phyloP scores from a whole-genome alignment of 2,888 invertebrate species.

The Hydropsyche betteni region DNA sequence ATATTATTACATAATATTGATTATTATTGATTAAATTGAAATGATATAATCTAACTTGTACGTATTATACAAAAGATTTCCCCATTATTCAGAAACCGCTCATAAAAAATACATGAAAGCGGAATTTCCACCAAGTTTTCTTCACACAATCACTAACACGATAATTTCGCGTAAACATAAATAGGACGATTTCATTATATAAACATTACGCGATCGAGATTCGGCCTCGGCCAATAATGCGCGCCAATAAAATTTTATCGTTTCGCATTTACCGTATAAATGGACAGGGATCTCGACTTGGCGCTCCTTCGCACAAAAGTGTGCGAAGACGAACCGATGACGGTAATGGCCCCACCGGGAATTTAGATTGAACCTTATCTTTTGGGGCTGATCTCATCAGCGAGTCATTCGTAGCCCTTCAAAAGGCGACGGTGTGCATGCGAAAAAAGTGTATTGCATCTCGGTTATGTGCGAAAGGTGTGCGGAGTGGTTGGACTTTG shows the following conservation, averaged over 20 bases:
- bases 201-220: constrained; percentile 37
- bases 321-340: constrained; percentile 37
- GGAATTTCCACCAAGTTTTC: neutral
- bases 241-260: constrained; percentile 38
- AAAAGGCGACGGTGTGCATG: too few species aligned
- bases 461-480: too few species aligned
- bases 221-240: constrained; percentile 35
- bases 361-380: constrained; percentile 47
- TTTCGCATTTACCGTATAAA: constrained; percentile 38
- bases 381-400: constrained; percentile 42
- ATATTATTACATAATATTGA: too few species aligned
- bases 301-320: constrained; percentile 34
- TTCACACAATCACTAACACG: neutral
- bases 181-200: constrained; percentile 39
- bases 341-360: constrained; percentile 47
- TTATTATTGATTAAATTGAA: too few species aligned
- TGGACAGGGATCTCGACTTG: constrained; percentile 32
- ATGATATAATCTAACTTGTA: too few species aligned
- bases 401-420: constrained; percentile 1
- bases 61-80: too few species aligned
- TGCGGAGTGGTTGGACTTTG: too few species aligned
- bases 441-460: too few species aligned
- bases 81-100: too few species aligned
- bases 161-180: neutral
- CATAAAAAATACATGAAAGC: neutral